A percentile compares a stretch with the other conserved stretches of the same genome.
phyloP scores from a whole-genome alignment of 92 coral and sea anemone genomes.

The Porites evermanni region DNA sequence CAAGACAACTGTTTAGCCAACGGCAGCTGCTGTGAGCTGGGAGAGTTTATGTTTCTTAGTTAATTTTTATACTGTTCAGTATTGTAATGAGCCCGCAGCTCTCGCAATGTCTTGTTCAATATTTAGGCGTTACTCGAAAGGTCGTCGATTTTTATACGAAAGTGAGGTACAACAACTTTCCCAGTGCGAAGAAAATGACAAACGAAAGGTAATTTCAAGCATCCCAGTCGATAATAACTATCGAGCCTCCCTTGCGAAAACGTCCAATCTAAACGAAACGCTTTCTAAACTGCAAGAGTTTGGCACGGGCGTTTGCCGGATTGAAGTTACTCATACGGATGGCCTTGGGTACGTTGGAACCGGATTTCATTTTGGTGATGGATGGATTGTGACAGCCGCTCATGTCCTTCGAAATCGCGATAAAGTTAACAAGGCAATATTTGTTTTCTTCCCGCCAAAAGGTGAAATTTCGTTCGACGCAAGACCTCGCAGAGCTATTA shows the following conservation, averaged over 20 bases:
- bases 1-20: constrained; percentile 37
- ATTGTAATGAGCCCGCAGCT: constrained; percentile 34
- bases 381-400: constrained; percentile 83
- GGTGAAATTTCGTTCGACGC: constrained; percentile 60
- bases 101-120: constrained; percentile 67
- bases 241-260: constrained; percentile 60
- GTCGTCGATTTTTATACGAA: constrained; percentile 77
- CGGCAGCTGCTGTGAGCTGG: constrained; percentile 39
- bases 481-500: constrained; percentile 76
- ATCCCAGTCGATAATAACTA: constrained; percentile 74
- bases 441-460: constrained; percentile 62
- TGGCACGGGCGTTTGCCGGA: constrained; percentile 83
- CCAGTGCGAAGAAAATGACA: constrained; percentile 61
- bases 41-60: constrained; percentile 1
- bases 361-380: constrained; percentile 85
- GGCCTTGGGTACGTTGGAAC: constrained; percentile 62
- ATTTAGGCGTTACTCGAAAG: constrained; percentile 60
- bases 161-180: constrained; percentile 70
- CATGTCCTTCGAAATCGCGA: constrained; percentile 82
- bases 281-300: constrained; percentile 62
- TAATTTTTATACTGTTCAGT: constrained; percentile 7
- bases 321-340: constrained; percentile 60
- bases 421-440: constrained; percentile 68
- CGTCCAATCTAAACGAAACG: constrained; percentile 52
- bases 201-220: constrained; percentile 62